Evolutionary conservation across 2,888 invertebrate species (phyloP), one percentile per base, ranked within the genome.

Genomic region (Agriotes lineatus): DNA sequence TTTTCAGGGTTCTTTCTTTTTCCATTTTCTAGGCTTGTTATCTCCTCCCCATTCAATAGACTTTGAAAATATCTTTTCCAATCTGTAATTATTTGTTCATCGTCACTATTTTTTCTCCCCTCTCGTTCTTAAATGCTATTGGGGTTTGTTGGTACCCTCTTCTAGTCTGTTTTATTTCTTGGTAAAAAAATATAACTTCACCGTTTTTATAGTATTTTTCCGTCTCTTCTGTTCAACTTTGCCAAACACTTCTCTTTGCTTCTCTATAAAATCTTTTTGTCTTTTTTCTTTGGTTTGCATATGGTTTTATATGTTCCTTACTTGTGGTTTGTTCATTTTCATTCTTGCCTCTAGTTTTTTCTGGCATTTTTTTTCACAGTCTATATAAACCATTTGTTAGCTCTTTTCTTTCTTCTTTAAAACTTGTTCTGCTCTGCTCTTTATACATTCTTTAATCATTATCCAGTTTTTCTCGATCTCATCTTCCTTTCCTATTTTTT

Each of bases 111-210:
- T 33, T 54, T 54, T 54, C 35, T n/a, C 54, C 30, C 3, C 14
- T 54, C 54, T 54, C 35, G 16, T 30, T 54, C 30, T 54, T 54
- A 54, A 54, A 54, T 25, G 33, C 54, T 30, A 30, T 54, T 30
- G 33, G 54, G 25, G 30, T 16, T 30, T 54, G 12, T 14, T 30
- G 35, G 35, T 54, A 30, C 14, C 30, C 35, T 30, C 35, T 54
- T 12, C 54, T 30, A 30, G 30, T 54, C 14, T 33, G 54, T 16
- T 54, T 54, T 54, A 30, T 14, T 30, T 54, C 30, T 14, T 54
- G 12, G 54, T 25, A 30, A 10, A 33, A 14, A 30, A 9, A 19
- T 30, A 10, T 54, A 30, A n/a, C 2, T 22, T 50, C 10, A 2
- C 19, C 35, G 5, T 30, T 54, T 30, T n/a, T 54, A 14, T 16